Evolutionary conservation across 2,797 vertebrate species (phyloP).

Genomic region (Synaphobranchus kaupii): DNA sequence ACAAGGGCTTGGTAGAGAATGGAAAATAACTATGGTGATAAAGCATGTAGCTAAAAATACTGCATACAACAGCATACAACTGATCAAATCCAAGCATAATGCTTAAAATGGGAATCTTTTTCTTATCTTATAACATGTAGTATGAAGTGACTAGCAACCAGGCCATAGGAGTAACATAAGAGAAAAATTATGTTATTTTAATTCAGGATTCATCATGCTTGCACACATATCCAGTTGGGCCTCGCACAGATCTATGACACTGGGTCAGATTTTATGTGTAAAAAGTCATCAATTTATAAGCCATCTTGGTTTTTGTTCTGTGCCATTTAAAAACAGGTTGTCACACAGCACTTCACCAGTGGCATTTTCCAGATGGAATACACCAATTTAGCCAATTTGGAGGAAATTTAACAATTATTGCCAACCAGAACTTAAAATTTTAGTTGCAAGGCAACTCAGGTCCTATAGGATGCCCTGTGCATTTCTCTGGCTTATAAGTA

Average conservation of each 20-base stretch:
- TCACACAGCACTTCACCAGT: too few species aligned
- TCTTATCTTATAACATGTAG: not conserved
- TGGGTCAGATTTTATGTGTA: constrained; percentile 21
- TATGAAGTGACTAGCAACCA: not conserved
- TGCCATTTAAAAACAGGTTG: too few species aligned
- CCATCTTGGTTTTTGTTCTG: too few species aligned
- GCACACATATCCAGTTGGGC: not conserved
- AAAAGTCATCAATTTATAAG: too few species aligned
- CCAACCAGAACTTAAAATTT: too few species aligned
- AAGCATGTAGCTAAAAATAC: not conserved
- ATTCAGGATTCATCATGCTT: not conserved
- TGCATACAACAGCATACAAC: not conserved
- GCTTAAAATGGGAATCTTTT: not conserved
- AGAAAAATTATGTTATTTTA: not conserved
- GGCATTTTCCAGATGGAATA: too few species aligned
- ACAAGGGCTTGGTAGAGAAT: not conserved
- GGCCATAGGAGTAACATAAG: not conserved
- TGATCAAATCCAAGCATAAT: not conserved
- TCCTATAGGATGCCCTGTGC: too few species aligned
- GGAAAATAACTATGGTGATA: too few species aligned
- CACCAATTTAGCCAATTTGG: too few species aligned
- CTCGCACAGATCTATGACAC: not conserved
- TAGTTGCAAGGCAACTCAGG: too few species aligned
- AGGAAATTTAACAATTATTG: too few species aligned
- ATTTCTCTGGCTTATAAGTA: too few species aligned